These are phyloP conservation scores for Papilio elwesi DNA, from an alignment of 2,888 invertebrate genomes.

Conservation along the genomic window DNA sequence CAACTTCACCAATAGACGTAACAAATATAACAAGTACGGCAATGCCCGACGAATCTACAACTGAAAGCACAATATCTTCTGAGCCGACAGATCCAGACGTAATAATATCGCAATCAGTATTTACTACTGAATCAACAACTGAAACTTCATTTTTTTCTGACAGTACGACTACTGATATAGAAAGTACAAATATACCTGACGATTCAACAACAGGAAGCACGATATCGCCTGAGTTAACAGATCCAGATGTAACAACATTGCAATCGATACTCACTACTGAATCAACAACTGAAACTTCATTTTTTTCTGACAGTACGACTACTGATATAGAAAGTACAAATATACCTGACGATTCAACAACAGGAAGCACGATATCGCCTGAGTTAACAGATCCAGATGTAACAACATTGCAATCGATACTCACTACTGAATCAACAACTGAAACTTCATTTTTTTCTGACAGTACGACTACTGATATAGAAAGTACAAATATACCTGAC, in stretches of 20 bases:
- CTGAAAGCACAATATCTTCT: slow-evolving; percentile 12
- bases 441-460: background rate
- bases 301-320: no score
- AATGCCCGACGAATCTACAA: background rate
- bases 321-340: no score
- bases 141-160: background rate
- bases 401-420: background rate
- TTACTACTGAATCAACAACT: slow-evolving; percentile 1
- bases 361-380: slow-evolving; percentile 1
- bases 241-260: background rate
- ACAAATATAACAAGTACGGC: slow-evolving; percentile 25
- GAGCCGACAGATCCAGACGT: background rate
- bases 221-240: background rate
- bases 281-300: background rate
- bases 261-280: background rate
- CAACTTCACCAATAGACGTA: slow-evolving; percentile 27
- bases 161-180: slow-evolving; percentile 6
- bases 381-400: background rate
- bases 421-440: slow-evolving; percentile 3
- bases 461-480: background rate
- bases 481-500: background rate
- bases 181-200: background rate
- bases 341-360: slow-evolving; percentile 12
- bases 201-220: slow-evolving; percentile 23
- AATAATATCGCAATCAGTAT: slow-evolving; percentile 16